Evolutionary conservation across 2,113 vertebrate species (phyloP).

Genomic region (Azemiops feae): DNA sequence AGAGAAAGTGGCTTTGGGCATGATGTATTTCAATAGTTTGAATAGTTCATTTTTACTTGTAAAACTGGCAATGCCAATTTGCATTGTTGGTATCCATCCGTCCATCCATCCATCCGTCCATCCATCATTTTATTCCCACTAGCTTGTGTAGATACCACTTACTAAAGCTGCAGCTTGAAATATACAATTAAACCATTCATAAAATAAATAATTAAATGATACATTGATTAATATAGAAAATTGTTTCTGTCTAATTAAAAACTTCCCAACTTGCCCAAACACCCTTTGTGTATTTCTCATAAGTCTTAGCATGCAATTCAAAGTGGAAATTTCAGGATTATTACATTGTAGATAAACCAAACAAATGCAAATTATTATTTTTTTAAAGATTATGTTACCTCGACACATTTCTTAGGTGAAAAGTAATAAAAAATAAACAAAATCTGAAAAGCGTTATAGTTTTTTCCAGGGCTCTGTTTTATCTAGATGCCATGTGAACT

Average conservation of each 20-base stretch:
- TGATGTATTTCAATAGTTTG: neutral
- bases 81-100: neutral
- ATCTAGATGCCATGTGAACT: neutral
- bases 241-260: neutral
- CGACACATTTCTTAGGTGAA: neutral
- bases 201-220: neutral
- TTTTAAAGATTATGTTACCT: neutral
- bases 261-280: neutral
- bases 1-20: neutral
- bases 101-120: neutral
- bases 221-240: neutral
- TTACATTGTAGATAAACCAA: neutral
- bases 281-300: neutral
- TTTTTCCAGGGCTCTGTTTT: neutral
- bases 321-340: neutral
- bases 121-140: neutral
- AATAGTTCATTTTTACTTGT: neutral
- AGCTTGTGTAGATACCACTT: neutral
- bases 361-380: neutral
- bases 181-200: neutral
- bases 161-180: neutral
- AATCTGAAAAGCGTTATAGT: neutral
- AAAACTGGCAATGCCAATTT: neutral
- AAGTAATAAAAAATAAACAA: neutral
- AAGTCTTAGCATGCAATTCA: neutral